A percentile compares a stretch with the other conserved stretches of the same genome.
Conservation (phyloP, 1,140 invertebrate species). For the Drosophila ogumai region DNA sequence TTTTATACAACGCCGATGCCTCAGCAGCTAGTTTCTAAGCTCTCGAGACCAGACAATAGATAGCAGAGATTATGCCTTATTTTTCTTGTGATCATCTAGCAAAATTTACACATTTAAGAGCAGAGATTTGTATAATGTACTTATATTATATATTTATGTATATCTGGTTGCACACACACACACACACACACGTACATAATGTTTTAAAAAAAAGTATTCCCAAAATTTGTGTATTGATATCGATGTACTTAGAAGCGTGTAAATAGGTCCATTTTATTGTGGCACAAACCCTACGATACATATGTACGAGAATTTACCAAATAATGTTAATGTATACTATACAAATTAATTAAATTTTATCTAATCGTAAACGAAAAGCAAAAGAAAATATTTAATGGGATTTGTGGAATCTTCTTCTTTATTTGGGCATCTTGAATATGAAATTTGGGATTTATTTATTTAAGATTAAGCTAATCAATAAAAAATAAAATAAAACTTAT, state of each 20-base stretch:
- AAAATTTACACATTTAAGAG: constrained; percentile 31
- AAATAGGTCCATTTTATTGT: constrained; percentile 51
- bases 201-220: constrained; percentile 26
- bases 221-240: constrained; percentile 26
- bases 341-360: constrained; percentile 45
- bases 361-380: constrained; percentile 7
- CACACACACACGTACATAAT: not conserved
- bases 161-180: constrained; percentile 26
- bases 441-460: not conserved
- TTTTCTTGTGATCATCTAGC: constrained; percentile 60
- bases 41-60: constrained; percentile 45
- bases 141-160: constrained; percentile 14
- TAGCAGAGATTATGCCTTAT: constrained; percentile 45
- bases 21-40: constrained; percentile 36
- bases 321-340: constrained; percentile 40
- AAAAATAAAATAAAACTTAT: not conserved
- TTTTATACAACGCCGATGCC: constrained; percentile 29
- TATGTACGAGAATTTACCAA: constrained; percentile 58
- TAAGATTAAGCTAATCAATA: not conserved
- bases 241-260: constrained; percentile 41
- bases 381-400: not conserved
- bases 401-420: not conserved
- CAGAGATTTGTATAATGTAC: constrained; percentile 37
- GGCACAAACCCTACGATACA: constrained; percentile 46
- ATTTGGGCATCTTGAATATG: not conserved